phyloP scores from a whole-genome alignment of 2,888 invertebrate species.

The Coelinius sp. region DNA sequence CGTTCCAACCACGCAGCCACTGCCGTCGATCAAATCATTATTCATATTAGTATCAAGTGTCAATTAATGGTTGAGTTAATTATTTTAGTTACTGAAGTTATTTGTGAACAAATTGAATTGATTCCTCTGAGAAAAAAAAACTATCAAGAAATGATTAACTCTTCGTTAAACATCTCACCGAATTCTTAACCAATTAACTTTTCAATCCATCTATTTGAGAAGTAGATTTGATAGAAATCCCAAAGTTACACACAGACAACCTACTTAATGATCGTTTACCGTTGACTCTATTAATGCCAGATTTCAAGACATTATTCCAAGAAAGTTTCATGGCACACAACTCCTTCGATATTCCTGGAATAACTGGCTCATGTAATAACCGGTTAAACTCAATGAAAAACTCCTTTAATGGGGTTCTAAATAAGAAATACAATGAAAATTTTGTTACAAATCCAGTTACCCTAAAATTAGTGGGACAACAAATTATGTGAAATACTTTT shows the following conservation, averaged over 20 bases:
- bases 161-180: neutral
- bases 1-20: no score
- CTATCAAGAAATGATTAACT: neutral
- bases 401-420: neutral
- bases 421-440: neutral
- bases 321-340: constrained; percentile 4
- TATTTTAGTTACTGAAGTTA: neutral
- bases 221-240: constrained; percentile 1
- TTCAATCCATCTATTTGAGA: neutral
- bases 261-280: constrained; percentile 10
- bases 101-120: neutral
- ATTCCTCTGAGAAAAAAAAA: neutral
- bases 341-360: neutral
- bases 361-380: neutral
- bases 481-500: constrained; percentile 3
- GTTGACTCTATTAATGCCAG: constrained; percentile 8
- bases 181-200: neutral
- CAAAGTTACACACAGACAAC: neutral
- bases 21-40: no score
- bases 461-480: neutral
- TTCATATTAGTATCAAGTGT: no score
- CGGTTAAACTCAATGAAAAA: neutral
- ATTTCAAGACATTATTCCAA: constrained; percentile 13
- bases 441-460: neutral
- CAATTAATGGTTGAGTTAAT: no score